Percentiles rank a stretch among this genome's conserved stretches.
phyloP scores from a whole-genome alignment of 2,797 vertebrate genomes.

The Acanthurus tractus region DNA sequence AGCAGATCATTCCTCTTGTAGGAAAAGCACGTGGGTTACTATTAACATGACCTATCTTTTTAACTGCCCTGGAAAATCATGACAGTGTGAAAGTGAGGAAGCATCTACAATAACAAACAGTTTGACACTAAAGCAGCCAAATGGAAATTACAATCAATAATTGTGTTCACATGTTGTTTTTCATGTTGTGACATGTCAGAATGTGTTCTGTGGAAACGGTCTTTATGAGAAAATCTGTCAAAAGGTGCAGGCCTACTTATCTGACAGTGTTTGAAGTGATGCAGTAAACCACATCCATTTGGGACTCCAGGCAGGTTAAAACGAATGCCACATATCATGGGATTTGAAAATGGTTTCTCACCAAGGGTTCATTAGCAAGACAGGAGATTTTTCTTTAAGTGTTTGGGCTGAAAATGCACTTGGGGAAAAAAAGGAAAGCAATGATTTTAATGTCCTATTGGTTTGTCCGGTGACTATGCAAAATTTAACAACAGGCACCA shows the following conservation, averaged over 20 bases:
- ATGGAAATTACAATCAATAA: background rate
- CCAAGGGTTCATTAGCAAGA: background rate
- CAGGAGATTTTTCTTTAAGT: background rate
- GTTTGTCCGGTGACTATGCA: background rate
- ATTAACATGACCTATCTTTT: background rate
- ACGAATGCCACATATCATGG: conserved; percentile 33
- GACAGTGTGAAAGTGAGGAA: background rate
- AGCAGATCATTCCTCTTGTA: no score
- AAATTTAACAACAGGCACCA: background rate
- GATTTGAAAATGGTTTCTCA: conserved; percentile 23
- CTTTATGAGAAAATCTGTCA: background rate
- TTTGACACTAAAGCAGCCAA: background rate
- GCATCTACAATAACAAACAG: background rate
- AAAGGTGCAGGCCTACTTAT: background rate
- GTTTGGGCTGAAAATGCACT: background rate
- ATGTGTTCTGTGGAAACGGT: background rate
- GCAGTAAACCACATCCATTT: conserved; percentile 15
- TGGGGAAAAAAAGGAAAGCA: no score
- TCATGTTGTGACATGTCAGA: background rate
- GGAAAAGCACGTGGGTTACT: background rate
- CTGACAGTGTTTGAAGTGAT: conserved; percentile 6
- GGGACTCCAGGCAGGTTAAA: conserved; percentile 42
- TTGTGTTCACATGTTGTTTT: background rate
- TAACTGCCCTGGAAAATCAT: background rate
- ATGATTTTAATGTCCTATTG: background rate